phyloP scores from a whole-genome alignment of 2,113 vertebrate species.

The Saccopteryx bilineata region DNA sequence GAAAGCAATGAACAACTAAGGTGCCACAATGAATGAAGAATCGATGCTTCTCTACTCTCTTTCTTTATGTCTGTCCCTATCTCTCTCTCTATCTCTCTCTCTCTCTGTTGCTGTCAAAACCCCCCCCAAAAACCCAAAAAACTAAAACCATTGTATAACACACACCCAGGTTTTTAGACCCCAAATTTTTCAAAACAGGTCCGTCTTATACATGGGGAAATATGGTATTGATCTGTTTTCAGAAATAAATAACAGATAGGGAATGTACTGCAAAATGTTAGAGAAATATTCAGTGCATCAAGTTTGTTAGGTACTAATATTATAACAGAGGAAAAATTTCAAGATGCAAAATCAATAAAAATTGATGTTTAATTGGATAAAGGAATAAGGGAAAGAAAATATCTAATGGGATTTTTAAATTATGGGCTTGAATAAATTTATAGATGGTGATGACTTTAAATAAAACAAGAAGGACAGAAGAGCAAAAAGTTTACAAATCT shows the following conservation, averaged over 20 bases:
- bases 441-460: background rate
- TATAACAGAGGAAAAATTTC: background rate
- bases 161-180: no score
- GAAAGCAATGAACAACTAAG: no score
- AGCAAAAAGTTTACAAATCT: background rate
- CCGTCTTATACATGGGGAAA: no score
- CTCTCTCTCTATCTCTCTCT: no score
- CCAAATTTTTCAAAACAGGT: no score
- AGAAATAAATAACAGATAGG: background rate
- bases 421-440: background rate
- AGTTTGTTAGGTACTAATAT: background rate
- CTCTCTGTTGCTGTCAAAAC: no score
- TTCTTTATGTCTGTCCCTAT: no score
- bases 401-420: background rate
- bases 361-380: background rate
- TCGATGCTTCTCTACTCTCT: no score
- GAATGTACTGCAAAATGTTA: background rate
- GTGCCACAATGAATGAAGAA: no score
- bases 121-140: no score
- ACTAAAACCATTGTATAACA: no score
- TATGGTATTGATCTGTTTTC: no score
- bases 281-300: background rate
- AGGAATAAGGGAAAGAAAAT: background rate
- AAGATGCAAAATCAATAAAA: background rate
- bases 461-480: background rate